Conservation (phyloP, 2,113 vertebrate species). For the Cochlearius cochlearius region DNA sequence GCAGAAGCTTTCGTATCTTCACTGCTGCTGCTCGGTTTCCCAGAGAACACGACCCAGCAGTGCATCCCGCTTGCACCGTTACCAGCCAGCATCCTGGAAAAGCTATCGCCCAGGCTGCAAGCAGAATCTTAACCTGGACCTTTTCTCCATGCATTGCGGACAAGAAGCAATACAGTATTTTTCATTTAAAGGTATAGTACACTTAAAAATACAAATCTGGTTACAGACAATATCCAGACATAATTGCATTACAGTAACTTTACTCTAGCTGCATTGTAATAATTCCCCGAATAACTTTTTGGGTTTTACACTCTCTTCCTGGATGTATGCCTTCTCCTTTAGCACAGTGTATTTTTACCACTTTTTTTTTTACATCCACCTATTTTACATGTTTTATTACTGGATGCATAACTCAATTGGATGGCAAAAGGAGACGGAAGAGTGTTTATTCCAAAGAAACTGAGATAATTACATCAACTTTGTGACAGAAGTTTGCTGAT, state of each 20-base stretch:
- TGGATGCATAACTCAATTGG: not conserved
- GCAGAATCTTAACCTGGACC: not conserved
- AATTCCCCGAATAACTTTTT: not conserved
- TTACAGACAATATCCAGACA: not conserved
- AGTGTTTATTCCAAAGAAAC: not conserved
- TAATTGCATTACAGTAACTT: not conserved
- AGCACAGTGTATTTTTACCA: not conserved
- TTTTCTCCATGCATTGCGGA: not conserved
- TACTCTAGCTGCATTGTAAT: not conserved
- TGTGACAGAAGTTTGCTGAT: not conserved
- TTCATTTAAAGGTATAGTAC: not conserved
- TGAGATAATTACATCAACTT: not conserved
- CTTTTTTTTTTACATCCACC: not conserved
- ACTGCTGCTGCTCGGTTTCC: slow-evolving; percentile 20
- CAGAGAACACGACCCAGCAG: not conserved
- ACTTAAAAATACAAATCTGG: not conserved
- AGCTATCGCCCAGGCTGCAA: not conserved
- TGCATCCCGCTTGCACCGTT: not conserved
- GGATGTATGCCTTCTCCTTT: not conserved
- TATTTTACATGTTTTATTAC: not conserved
- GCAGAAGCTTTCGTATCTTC: not conserved
- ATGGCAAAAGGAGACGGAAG: not conserved
- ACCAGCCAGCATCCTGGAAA: not conserved
- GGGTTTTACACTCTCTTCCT: not conserved
- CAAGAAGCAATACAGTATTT: not conserved